Percentiles rank a stretch among this genome's conserved stretches.
Evolutionary conservation across 2,113 vertebrate genomes (phyloP).

Genomic region (Psittacula cyanocephala): DNA sequence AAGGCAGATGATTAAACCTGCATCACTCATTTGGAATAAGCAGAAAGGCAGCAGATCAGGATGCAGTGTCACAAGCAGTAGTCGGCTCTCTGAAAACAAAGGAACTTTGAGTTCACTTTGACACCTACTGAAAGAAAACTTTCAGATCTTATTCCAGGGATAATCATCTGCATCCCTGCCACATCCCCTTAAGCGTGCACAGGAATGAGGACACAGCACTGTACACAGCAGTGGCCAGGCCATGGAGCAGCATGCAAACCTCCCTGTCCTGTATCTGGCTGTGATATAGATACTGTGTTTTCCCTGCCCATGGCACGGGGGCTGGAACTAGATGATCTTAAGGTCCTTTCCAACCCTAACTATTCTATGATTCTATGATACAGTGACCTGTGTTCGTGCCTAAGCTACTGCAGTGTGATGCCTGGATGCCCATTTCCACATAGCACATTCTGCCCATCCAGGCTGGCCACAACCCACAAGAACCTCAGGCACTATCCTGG

Average conservation of each 20-base stretch:
- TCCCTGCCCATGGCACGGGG: no score
- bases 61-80: not conserved
- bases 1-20: slow-evolving; percentile 27
- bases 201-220: not conserved
- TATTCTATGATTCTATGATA: no score
- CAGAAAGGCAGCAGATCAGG: not conserved
- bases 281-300: accelerated
- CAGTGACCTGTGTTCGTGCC: accelerated
- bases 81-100: not conserved
- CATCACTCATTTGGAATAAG: not conserved
- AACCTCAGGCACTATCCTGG: not conserved
- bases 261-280: accelerated
- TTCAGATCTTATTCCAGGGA: not conserved
- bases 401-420: not conserved
- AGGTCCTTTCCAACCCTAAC: no score
- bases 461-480: not conserved
- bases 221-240: accelerated
- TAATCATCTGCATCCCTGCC: not conserved
- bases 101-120: not conserved
- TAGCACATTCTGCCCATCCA: not conserved
- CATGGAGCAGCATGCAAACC: not conserved
- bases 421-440: not conserved
- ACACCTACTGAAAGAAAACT: not conserved
- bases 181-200: accelerated
- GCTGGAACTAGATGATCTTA: no score